Conservation (phyloP, 2,888 invertebrate species). For the Agrotis exclamationis region DNA sequence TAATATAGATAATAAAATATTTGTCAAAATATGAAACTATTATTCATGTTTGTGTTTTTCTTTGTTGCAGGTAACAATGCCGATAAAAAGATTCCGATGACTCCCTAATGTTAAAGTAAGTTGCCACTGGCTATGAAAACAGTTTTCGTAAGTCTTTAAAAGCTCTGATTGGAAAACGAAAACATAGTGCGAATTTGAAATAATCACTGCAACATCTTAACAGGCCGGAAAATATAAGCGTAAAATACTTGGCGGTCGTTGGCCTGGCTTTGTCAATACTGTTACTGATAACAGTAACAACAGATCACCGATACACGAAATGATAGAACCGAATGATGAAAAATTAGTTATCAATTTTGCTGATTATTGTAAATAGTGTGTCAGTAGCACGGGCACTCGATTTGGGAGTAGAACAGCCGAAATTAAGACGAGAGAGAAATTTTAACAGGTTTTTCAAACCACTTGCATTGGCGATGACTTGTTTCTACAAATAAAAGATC, state of each 20-base stretch:
- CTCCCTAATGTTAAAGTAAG: neutral
- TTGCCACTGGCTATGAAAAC: neutral
- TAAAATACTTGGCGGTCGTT: constrained; percentile 57
- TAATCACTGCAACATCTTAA: constrained; percentile 70
- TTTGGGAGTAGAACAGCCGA: constrained; percentile 53
- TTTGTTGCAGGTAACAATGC: constrained; percentile 51
- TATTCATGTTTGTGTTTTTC: neutral
- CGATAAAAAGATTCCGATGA: neutral
- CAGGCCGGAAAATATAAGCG: constrained; percentile 32
- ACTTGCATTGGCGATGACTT: constrained; percentile 42
- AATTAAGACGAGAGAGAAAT: constrained; percentile 68
- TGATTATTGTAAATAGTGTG: constrained; percentile 46
- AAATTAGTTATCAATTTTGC: constrained; percentile 21
- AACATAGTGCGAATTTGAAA: constrained; percentile 67
- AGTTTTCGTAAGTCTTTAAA: neutral
- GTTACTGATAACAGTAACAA: constrained; percentile 64
- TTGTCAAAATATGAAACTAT: neutral
- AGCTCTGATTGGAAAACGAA: constrained; percentile 32
- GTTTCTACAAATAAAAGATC: constrained; percentile 43
- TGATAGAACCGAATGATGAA: constrained; percentile 2
- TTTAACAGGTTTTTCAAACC: constrained; percentile 62
- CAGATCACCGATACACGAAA: constrained; percentile 8
- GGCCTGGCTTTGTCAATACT: constrained; percentile 73
- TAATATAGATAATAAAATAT: neutral
- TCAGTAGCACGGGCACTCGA: constrained; percentile 60